Conservation (phyloP, 2,113 vertebrate species). For the Boleophthalmus pectinirostris region DNA sequence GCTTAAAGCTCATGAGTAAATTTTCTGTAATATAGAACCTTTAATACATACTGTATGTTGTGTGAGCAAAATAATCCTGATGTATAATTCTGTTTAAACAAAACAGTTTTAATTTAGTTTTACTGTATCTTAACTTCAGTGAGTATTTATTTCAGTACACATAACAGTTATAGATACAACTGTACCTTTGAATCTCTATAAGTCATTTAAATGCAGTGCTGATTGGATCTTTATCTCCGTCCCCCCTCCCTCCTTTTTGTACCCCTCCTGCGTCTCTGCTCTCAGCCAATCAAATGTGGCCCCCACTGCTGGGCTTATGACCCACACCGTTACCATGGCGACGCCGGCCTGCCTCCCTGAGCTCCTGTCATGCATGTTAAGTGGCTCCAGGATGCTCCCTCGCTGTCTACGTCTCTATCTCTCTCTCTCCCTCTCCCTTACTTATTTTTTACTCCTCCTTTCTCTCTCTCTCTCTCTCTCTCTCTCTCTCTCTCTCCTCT, state of each 20-base stretch:
- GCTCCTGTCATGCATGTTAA: conserved; percentile 76
- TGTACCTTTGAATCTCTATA: neutral
- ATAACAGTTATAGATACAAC: too few relatives aligned
- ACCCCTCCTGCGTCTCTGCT: conserved; percentile 37
- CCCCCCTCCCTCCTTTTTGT: neutral
- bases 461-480: neutral
- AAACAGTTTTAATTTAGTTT: too few relatives aligned
- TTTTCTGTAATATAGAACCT: too few relatives aligned
- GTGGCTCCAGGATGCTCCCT: conserved; percentile 63
- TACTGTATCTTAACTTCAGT: too few relatives aligned
- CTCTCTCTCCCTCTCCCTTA: neutral
- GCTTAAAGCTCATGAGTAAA: too few relatives aligned
- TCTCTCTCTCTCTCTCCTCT: too few relatives aligned
- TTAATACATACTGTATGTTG: too few relatives aligned
- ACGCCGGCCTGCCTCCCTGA: conserved; percentile 68
- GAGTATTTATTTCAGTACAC: too few relatives aligned
- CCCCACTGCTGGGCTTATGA: conserved; percentile 67
- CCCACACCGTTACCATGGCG: conserved; percentile 68
- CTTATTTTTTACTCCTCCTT: neutral
- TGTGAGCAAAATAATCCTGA: too few relatives aligned
- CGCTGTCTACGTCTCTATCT: conserved; percentile 34
- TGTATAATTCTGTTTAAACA: too few relatives aligned
- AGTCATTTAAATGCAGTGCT: conserved; percentile 14
- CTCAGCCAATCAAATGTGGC: conserved; percentile 69
- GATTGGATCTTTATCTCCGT: conserved; percentile 43